Evolutionary conservation across 2,888 invertebrate genomes (phyloP).

Genomic region (Parnassius orleans): DNA sequence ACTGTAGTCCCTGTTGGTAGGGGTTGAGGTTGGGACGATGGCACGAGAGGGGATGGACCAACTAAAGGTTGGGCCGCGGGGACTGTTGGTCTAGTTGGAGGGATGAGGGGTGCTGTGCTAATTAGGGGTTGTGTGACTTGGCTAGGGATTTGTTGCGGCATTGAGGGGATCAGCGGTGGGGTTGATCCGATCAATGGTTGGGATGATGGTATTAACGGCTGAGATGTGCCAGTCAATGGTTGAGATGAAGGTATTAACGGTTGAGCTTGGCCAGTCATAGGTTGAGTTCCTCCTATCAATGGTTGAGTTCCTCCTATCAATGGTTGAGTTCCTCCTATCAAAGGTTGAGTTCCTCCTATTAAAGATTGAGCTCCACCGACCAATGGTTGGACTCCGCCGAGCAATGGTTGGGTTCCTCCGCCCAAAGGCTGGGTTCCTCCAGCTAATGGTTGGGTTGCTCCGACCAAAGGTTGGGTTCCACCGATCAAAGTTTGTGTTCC

Average conservation of each 20-base stretch:
- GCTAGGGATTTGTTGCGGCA: slow-evolving; percentile 27
- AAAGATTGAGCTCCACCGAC: slow-evolving; percentile 29
- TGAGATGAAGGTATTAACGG: slow-evolving; percentile 32
- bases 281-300: slow-evolving; percentile 25
- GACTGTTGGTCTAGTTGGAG: slow-evolving; percentile 35
- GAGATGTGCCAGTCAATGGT: slow-evolving; percentile 13
- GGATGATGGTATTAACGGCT: slow-evolving; percentile 35
- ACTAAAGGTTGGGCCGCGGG: slow-evolving; percentile 29
- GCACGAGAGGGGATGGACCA: slow-evolving; percentile 31
- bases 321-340: slow-evolving; percentile 35
- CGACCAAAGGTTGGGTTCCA: slow-evolving; percentile 25
- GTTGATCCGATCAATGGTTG: slow-evolving; percentile 36
- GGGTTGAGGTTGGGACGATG: slow-evolving; percentile 41
- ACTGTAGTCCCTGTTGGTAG: slow-evolving; percentile 46
- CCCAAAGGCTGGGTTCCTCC: slow-evolving; percentile 32
- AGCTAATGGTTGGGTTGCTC: slow-evolving; percentile 29
- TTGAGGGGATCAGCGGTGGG: slow-evolving; percentile 42
- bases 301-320: slow-evolving; percentile 31
- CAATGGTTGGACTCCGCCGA: slow-evolving; percentile 28
- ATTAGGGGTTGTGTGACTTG: slow-evolving; percentile 24
- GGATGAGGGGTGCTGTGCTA: slow-evolving; percentile 9
- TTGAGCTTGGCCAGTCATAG: slow-evolving; percentile 30
- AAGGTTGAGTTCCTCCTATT: slow-evolving; percentile 29
- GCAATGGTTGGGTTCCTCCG: slow-evolving; percentile 35
- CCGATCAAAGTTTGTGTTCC: slow-evolving; percentile 37